Percentiles rank a stretch among this genome's conserved stretches.
phyloP scores from a whole-genome alignment of 2,888 invertebrate genomes.

The Trichopoda pennipes region DNA sequence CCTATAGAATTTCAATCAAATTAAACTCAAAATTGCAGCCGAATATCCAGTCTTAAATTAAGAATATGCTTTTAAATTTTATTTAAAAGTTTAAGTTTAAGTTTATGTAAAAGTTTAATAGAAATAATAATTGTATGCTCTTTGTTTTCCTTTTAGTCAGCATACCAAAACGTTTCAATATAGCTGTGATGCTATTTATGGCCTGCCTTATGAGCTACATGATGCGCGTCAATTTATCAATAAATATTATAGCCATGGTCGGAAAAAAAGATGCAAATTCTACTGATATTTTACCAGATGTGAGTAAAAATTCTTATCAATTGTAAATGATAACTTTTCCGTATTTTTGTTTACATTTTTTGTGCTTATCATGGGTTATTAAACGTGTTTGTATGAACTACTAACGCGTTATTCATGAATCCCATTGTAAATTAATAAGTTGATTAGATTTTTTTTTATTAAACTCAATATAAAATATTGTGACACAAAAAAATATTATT shows the following conservation, averaged over 20 bases:
- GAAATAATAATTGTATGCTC: too few species aligned
- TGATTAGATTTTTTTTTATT: conserved; percentile 56
- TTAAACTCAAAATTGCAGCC: too few species aligned
- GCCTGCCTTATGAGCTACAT: conserved; percentile 88
- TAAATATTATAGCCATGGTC: conserved; percentile 88
- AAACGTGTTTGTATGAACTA: conserved; percentile 33
- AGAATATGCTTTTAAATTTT: too few species aligned
- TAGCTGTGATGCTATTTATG: conserved; percentile 87
- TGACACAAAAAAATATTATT: not conserved
- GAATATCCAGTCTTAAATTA: too few species aligned
- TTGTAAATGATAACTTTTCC: conserved; percentile 6
- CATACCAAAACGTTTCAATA: conserved; percentile 82
- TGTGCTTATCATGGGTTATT: conserved; percentile 41
- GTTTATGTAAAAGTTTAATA: too few species aligned
- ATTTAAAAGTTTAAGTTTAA: too few species aligned
- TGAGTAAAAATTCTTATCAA: conserved; percentile 70
- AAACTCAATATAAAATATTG: not conserved
- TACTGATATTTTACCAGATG: conserved; percentile 75
- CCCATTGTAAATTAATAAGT: conserved; percentile 53
- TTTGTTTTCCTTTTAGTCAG: conserved; percentile 76
- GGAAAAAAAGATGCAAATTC: conserved; percentile 81
- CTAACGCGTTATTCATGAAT: not conserved
- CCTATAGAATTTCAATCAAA: too few species aligned
- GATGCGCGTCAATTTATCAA: conserved; percentile 88
- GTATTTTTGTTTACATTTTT: conserved; percentile 2